phyloP scores from a whole-genome alignment of 2,888 invertebrate genomes.

The Cataglyphis albicans region DNA sequence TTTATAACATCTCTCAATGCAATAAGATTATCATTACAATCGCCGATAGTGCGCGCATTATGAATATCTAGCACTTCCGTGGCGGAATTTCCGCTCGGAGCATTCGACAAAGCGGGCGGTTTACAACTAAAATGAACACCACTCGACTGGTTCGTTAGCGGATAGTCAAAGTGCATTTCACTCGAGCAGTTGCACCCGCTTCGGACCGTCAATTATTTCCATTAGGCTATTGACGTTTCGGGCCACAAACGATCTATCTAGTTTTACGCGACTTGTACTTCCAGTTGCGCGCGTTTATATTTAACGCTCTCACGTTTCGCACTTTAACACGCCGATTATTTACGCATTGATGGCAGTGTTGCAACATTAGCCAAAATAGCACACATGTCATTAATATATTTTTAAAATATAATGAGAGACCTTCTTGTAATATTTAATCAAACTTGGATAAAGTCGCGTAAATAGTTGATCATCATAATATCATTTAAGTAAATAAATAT shows the following conservation, averaged over 20 bases:
- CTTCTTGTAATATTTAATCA: background rate
- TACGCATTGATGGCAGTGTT: background rate
- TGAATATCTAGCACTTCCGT: slow-evolving; percentile 42
- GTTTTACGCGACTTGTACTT: slow-evolving; percentile 45
- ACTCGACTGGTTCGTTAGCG: slow-evolving; percentile 56
- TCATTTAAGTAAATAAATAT: background rate
- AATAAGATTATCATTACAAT: background rate
- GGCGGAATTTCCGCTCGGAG: slow-evolving; percentile 44
- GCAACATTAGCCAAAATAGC: background rate
- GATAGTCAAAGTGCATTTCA: slow-evolving; percentile 57
- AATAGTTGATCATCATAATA: background rate
- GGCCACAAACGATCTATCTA: slow-evolving; percentile 51
- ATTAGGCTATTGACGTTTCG: slow-evolving; percentile 56
- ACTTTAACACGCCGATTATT: slow-evolving; percentile 10
- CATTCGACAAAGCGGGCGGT: slow-evolving; percentile 50
- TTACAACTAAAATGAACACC: slow-evolving; percentile 57
- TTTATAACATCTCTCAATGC: background rate
- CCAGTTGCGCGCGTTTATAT: slow-evolving; percentile 18
- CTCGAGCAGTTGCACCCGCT: slow-evolving; percentile 54
- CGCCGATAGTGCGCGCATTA: slow-evolving; percentile 35
- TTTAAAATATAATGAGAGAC: background rate
- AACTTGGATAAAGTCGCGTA: background rate
- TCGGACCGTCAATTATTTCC: slow-evolving; percentile 53
- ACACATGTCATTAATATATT: background rate
- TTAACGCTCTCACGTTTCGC: slow-evolving; percentile 9